Evolutionary conservation across 2,113 vertebrate species (phyloP), one percentile per base, ranked within the genome.

Genomic region (Myrmophylax atrothorax): DNA sequence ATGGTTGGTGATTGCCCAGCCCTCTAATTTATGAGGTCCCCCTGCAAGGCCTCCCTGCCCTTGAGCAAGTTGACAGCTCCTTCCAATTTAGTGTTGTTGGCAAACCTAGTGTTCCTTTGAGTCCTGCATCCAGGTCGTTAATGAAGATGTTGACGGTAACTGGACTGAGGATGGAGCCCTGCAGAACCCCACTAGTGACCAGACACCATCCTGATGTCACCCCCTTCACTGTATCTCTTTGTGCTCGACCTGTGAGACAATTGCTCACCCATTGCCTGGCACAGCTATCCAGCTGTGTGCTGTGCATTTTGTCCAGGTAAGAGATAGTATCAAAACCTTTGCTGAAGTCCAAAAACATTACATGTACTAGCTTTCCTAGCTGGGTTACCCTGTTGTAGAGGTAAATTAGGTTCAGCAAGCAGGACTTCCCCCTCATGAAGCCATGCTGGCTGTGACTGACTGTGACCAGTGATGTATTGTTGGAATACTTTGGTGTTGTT

Each of bases 131-230:
- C 63, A 46, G 15, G 31, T 46, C 40, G 17, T 66, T 46, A 33
- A 24, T 46, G 40, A 33, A 46, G 42, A n/a, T 66, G 42, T 10
- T 68, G 38, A 68, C 53, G 46, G 40, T 38, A 20, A 12, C 53
- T 53, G 28, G 19, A n/a, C 38, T 8, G 4, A 31, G 62, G 53
- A 9, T 38, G 52, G 46, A 75, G 53, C 8, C 28, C 38, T 19
- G 46, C 0, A 0, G 46, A 60, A 9, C 33, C 14, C 26, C n/a
- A 7, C 12, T 28, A 6, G 23, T 59, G 69, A 52, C 60, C 33
- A 29, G 18, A 9, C 37, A 9, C 28, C 60, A 46, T n/a, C 62
- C 35, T 88, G 49, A 26, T 42, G 40, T 67, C 24, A 66, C 10
- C 35, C 33, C n/a, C 38, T 44, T 59, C 68, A 33, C 15, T 73